Base-by-base conservation (phyloP, 2,888 invertebrate species). In the Pterostichus madidus region DNA sequence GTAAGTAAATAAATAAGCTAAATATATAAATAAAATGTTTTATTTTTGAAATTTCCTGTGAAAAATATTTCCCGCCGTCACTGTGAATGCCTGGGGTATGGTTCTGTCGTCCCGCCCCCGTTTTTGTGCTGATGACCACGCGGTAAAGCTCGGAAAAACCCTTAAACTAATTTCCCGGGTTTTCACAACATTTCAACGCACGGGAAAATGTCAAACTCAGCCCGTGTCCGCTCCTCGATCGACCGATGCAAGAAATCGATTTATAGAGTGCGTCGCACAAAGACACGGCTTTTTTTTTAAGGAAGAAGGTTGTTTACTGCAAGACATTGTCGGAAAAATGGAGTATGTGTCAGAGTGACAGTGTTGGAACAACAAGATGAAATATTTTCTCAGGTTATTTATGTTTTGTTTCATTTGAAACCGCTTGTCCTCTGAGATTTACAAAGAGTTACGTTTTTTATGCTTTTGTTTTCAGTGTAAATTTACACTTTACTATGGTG, bases 101-200 rank as follows among this genome's bases (percentile, higher is more conserved):
- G 32, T 71, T 24, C 24, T 24, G 24, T 35, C 31, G 49, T 11
- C 13, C 71, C 80, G 80, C 80, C 80, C 71, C 32, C 64, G 53
- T 80, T 80, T 78, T 80, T 80, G 80, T 73, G 80, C 68, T 80
- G 68, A 80, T 80, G 80, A 73, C 80, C 80, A 80, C 59, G 77
- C 77, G 78, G 35, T 77, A 77, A 77, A 80, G 80, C 80, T 79
- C 49, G 52, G 68, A 32, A 68, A 53, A 73, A 80, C 80, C 80
- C 80, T 80, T 80, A 80, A 80, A 80, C 80, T 80, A 80, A 80
- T 80, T 80, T 80, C 73, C 71, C 24, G 56, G 80, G 80, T 80
- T 80, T 73, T 80, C 80, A 80, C 80, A 80, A 80, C 80, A 80
- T 80, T 80, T 80, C 80, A 80, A 80, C 80, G 80, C 73, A 56